phyloP scores from a whole-genome alignment of 2,888 invertebrate species.

The Cinara cedri region DNA sequence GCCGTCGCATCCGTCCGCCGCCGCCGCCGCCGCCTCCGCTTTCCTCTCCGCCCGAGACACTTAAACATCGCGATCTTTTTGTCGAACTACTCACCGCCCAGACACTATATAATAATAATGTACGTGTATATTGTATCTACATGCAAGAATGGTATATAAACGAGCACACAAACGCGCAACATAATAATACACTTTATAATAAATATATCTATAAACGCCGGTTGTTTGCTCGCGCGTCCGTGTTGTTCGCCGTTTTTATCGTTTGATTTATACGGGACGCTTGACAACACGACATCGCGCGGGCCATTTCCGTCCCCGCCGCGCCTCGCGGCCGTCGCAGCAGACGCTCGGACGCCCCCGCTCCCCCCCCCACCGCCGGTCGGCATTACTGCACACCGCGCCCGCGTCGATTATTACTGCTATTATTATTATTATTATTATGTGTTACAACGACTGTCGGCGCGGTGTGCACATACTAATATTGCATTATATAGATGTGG shows the following conservation, averaged over 20 bases:
- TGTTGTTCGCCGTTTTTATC: neutral
- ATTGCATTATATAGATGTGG: neutral
- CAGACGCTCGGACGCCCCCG: neutral
- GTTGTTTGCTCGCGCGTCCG: neutral
- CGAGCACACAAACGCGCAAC: no score
- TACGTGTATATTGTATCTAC: no score
- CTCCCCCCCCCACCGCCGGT: no score
- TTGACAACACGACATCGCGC: neutral
- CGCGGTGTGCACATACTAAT: no score
- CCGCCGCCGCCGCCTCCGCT: neutral
- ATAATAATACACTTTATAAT: no score
- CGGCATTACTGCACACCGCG: no score
- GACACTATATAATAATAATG: neutral
- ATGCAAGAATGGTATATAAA: no score
- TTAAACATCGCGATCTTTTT: conserved; percentile 31
- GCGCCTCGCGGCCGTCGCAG: neutral
- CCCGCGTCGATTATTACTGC: neutral
- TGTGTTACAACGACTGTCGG: no score
- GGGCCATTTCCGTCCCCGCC: neutral
- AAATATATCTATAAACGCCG: no score
- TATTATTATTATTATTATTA: neutral
- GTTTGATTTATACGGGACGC: neutral
- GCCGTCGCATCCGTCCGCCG: neutral
- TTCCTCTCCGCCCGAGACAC: neutral
- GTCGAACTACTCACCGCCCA: neutral